A percentile compares a stretch with the other conserved stretches of the same genome.
phyloP scores from a whole-genome alignment of 2,888 invertebrate genomes.

The Caenorhabditis sp. region DNA sequence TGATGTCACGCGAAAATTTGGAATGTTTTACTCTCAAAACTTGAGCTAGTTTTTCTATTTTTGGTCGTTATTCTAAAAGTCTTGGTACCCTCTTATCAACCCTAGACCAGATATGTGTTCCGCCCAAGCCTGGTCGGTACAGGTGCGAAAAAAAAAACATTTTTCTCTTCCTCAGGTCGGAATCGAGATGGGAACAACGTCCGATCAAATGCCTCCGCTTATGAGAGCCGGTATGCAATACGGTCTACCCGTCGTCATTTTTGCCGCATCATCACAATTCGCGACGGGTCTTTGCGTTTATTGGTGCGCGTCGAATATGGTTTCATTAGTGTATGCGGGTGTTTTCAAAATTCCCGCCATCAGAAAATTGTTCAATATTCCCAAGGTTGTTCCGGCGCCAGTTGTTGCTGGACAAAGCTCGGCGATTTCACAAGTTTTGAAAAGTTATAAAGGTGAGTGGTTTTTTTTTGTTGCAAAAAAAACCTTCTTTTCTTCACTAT shows the following conservation, averaged over 20 bases:
- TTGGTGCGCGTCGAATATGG: slow-evolving; percentile 65
- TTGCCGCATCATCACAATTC: slow-evolving; percentile 59
- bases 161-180: too few relatives aligned
- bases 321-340: slow-evolving; percentile 62
- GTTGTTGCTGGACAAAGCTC: slow-evolving; percentile 17
- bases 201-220: slow-evolving; percentile 58
- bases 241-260: slow-evolving; percentile 61
- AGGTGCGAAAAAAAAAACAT: background rate
- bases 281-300: slow-evolving; percentile 67
- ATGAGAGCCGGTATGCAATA: slow-evolving; percentile 63
- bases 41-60: too few relatives aligned
- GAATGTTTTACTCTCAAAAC: too few relatives aligned
- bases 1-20: too few relatives aligned
- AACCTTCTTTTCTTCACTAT: too few relatives aligned
- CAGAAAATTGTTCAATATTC: slow-evolving; percentile 53
- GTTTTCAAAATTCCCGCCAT: slow-evolving; percentile 56
- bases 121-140: background rate
- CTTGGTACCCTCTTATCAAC: too few relatives aligned
- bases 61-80: too few relatives aligned
- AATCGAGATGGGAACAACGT: slow-evolving; percentile 60
- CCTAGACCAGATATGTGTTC: too few relatives aligned
- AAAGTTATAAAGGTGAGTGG: slow-evolving; percentile 43
- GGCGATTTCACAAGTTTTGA: slow-evolving; percentile 37
- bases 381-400: slow-evolving; percentile 42
- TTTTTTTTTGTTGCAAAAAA: background rate